Base-by-base conservation (phyloP, 2,888 invertebrate genomes). In the Drosophila setosimentum region DNA sequence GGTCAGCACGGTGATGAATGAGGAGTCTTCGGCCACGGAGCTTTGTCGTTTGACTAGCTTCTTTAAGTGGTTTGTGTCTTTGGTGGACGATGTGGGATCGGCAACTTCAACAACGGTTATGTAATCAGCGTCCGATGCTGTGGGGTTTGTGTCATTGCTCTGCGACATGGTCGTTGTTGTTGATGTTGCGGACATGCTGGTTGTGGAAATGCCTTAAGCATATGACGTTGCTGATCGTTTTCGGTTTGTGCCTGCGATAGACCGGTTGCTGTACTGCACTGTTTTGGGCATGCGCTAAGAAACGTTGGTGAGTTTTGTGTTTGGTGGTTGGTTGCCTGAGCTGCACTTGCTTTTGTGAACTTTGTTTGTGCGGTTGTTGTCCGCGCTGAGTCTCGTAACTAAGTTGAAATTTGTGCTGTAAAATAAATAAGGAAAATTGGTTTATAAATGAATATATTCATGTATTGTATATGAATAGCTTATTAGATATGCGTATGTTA, bases 61-160 rank as follows among this genome's bases (percentile, higher is more conserved):
- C 80, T 87, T 84, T 33, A 80, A 73, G 53, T 79, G 91, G 90
- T 91, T 91, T 78, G 83, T 82, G 83, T 91, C 91, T 89, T 91
- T 88, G 84, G 79, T 70, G 32, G 81, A 79, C 73, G 91, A 91
- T 51, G 92, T 89, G 68, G 83, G 93, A 72, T 93, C 93, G 69
- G 95, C 95, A 65, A 95, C 95, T 77, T 95, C 94, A 65, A 95
- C 94, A 57, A 95, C 95, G 40, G 95, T 95, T 68, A 95, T 94
- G 87, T 95, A 95, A 82, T 94, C 94, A 13, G 83, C 84, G 51
- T 73, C 82, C 30, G 68, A 45, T 57, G 68, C 35, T 62, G 73
- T 61, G 35, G 72, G 50, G 51, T 55, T 61, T 55, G 68, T 69
- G 69, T 57, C 73, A 58, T 54, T 72, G 61, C 29, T 51, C 53